Percentiles rank a stretch among this genome's conserved stretches.
phyloP scores from a whole-genome alignment of 2,888 invertebrate genomes.

The Philopedon plagiatum region DNA sequence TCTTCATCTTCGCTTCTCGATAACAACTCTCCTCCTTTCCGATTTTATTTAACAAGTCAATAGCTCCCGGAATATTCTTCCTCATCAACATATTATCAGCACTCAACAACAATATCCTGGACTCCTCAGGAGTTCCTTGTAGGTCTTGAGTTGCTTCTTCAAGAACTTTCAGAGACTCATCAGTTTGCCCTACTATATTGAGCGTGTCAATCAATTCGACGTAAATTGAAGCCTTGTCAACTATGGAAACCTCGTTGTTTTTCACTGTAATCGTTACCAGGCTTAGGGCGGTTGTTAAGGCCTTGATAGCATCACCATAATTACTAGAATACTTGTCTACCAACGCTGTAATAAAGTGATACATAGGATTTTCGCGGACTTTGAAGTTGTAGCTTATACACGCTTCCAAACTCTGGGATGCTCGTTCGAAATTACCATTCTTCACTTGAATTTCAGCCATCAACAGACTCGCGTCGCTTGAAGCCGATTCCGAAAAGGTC shows the following conservation, averaged over 20 bases:
- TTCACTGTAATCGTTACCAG: constrained; percentile 73
- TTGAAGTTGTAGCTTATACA: constrained; percentile 94
- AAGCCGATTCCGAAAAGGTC: constrained; percentile 82
- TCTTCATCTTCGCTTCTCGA: constrained; percentile 81
- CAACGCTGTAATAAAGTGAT: constrained; percentile 88
- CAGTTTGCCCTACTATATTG: constrained; percentile 77
- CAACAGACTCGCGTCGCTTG: constrained; percentile 87
- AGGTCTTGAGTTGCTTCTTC: constrained; percentile 81
- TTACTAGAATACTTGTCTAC: constrained; percentile 82
- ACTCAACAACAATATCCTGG: constrained; percentile 85
- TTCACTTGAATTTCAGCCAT: constrained; percentile 88
- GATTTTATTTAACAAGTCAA: constrained; percentile 84
- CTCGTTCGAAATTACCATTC: constrained; percentile 80
- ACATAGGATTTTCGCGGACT: constrained; percentile 91
- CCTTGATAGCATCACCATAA: constrained; percentile 80
- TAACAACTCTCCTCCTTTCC: constrained; percentile 89
- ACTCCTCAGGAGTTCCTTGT: constrained; percentile 87
- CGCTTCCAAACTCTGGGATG: constrained; percentile 87
- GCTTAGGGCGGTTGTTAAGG: constrained; percentile 82
- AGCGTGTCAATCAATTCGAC: constrained; percentile 88
- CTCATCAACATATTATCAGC: constrained; percentile 87
- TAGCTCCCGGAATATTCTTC: constrained; percentile 86
- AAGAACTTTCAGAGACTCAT: constrained; percentile 87
- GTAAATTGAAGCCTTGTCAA: constrained; percentile 89
- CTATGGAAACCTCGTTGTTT: constrained; percentile 70